Evolutionary conservation across 1,140 invertebrate genomes (phyloP), one percentile per base, ranked within the genome.

Genomic region (Proctacanthus coquilletti): DNA sequence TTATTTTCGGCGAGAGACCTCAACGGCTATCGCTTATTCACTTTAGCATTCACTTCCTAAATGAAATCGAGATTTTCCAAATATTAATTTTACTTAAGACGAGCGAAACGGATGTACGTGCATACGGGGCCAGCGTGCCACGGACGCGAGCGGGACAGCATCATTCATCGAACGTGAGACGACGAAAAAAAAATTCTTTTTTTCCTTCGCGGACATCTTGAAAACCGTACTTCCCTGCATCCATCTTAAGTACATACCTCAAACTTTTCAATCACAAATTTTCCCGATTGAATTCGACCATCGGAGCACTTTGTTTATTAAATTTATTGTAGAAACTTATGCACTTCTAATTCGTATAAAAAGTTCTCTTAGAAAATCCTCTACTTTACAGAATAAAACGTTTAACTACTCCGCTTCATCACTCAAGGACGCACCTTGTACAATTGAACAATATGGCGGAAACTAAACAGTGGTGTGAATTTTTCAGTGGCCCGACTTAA

Each of bases 191-290:
- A n/a, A n/a, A 11, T 18, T 15, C 29, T 36, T 34, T 38, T 25
- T 42, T 35, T 25, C 20, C 43, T 53, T 37, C 35, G 39, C 34
- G 39, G 34, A 11, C 27, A 29, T 29, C n/a, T 29, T 29, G 27
- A 14, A 40, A 45, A n/a, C n/a, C n/a, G n/a, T n/a, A n/a, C n/a
- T n/a, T n/a, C n/a, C n/a, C n/a, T n/a, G n/a, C n/a, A n/a, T n/a
- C n/a, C n/a, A 36, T 46, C 44, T 45, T 40, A 17, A 30, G 30
- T 23, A 42, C 50, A 36, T 52, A 57, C 54, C 54, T 57, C 54
- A 57, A 54, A 57, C 50, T 55, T 53, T 56, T 54, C 52, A 57
- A 57, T 57, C 53, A 56, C 53, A 48, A 56, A 49, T 53, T 53
- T 50, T 52, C 53, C 43, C 45, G 49, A 50, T 49, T 42, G 46